Conservation (phyloP, 2,797 vertebrate species). For the Petrocephalus schoutedeni region DNA sequence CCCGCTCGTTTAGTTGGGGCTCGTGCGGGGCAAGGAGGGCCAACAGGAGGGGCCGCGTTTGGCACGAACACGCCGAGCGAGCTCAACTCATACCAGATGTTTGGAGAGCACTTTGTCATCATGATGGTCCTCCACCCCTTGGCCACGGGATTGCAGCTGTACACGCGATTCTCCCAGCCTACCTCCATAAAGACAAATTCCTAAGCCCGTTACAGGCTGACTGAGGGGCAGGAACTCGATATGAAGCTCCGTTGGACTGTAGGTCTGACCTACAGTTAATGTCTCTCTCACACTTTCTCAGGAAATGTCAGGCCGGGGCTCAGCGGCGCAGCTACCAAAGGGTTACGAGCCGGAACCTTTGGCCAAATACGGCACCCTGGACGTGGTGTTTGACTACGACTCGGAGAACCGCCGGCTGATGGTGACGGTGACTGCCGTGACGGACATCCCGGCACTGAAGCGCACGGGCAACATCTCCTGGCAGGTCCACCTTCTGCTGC, state of each 20-base stretch:
- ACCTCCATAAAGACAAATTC: background rate
- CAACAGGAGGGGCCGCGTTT: background rate
- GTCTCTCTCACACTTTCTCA: slow-evolving; percentile 47
- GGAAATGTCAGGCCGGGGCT: slow-evolving; percentile 86
- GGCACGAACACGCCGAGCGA: background rate
- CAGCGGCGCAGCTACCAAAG: slow-evolving; percentile 83
- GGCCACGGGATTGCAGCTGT: background rate
- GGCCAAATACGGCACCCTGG: slow-evolving; percentile 87
- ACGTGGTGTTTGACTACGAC: slow-evolving; percentile 90
- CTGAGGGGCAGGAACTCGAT: background rate
- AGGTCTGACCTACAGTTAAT: background rate
- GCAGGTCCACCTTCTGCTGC: slow-evolving; percentile 94
- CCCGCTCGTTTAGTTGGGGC: background rate
- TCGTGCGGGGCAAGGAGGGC: background rate
- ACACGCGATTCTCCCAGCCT: slow-evolving; percentile 1
- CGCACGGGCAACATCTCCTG: slow-evolving; percentile 84
- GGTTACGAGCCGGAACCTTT: slow-evolving; percentile 83
- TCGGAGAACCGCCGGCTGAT: slow-evolving; percentile 86
- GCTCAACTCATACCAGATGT: slow-evolving; percentile 13
- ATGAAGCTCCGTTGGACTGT: background rate
- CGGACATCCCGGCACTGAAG: slow-evolving; percentile 81
- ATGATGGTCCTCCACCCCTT: background rate
- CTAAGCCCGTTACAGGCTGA: background rate
- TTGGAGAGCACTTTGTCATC: background rate
- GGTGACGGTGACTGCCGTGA: slow-evolving; percentile 87